phyloP scores from a whole-genome alignment of 2,888 invertebrate species.

The Dolomedes plantarius region DNA sequence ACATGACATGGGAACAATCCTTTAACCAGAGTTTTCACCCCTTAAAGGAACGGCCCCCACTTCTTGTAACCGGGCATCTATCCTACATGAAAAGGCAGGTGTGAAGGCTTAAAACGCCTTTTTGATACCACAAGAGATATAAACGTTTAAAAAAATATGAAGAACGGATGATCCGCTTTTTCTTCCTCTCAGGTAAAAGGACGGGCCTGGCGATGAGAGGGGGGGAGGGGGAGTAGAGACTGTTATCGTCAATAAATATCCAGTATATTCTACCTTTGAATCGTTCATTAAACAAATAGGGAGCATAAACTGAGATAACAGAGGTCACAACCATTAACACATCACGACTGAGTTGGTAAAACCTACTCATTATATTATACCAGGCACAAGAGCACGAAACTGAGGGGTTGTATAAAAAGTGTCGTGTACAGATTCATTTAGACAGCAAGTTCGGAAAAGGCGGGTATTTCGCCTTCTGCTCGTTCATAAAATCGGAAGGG shows the following conservation, averaged over 20 bases:
- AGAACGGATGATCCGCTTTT: constrained; percentile 29
- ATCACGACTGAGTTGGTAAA: constrained; percentile 63
- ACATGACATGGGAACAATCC: not conserved
- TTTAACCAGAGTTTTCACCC: not conserved
- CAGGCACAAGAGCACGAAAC: constrained; percentile 42
- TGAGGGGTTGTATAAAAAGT: constrained; percentile 40
- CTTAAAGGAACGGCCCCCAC: not conserved
- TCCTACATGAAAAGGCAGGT: constrained; percentile 55
- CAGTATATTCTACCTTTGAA: constrained; percentile 61
- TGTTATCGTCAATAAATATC: constrained; percentile 71
- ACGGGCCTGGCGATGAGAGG: not conserved
- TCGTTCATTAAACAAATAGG: constrained; percentile 72
- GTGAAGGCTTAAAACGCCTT: constrained; percentile 55
- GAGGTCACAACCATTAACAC: constrained; percentile 70
- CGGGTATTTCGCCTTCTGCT: too few relatives aligned
- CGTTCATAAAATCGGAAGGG: too few relatives aligned
- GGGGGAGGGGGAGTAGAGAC: constrained; percentile 28
- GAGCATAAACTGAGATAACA: constrained; percentile 68
- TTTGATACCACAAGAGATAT: constrained; percentile 61
- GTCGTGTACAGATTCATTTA: not conserved
- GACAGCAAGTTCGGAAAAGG: too few relatives aligned
- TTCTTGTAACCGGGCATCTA: not conserved
- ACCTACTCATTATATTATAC: constrained; percentile 67
- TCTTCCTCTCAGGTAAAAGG: constrained; percentile 27
- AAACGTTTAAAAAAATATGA: constrained; percentile 32